A percentile compares a stretch with the other conserved stretches of the same genome.
phyloP scores from a whole-genome alignment of 2,113 vertebrate genomes.

The Cyanoderma ruficeps region DNA sequence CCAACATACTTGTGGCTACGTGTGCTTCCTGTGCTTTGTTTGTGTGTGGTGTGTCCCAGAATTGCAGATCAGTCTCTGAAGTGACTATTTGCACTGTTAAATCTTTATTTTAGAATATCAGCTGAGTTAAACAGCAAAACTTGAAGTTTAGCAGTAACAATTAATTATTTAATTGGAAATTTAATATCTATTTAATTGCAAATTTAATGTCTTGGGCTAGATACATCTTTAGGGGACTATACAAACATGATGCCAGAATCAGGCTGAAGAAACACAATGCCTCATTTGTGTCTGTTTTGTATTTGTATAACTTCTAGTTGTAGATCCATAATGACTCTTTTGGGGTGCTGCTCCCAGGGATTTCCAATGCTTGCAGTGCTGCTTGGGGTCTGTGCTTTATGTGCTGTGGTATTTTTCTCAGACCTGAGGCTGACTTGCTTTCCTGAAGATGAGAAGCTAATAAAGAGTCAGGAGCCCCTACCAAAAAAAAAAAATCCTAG shows the following conservation, averaged over 20 bases:
- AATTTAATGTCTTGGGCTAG: neutral
- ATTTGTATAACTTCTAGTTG: neutral
- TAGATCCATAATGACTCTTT: neutral
- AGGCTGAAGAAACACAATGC: neutral
- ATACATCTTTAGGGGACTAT: neutral
- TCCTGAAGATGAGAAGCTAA: neutral
- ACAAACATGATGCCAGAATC: neutral
- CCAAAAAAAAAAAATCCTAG: neutral
- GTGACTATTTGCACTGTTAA: neutral
- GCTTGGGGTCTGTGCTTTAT: neutral
- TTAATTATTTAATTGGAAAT: neutral
- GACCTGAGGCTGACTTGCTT: neutral
- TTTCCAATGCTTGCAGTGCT: neutral
- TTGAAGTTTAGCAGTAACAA: neutral
- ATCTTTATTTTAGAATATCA: neutral
- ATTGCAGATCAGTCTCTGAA: neutral
- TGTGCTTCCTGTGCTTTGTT: neutral
- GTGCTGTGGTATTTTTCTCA: neutral
- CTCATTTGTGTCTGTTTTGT: neutral
- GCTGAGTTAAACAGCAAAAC: neutral
- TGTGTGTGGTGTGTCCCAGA: neutral
- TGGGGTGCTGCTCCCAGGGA: neutral
- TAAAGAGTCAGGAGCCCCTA: neutral
- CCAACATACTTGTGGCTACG: accelerated
- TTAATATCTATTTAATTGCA: neutral